Percentiles rank a stretch among this genome's conserved stretches.
Evolutionary conservation across 1,140 invertebrate species (phyloP).

Genomic region (Argopecten irradians): DNA sequence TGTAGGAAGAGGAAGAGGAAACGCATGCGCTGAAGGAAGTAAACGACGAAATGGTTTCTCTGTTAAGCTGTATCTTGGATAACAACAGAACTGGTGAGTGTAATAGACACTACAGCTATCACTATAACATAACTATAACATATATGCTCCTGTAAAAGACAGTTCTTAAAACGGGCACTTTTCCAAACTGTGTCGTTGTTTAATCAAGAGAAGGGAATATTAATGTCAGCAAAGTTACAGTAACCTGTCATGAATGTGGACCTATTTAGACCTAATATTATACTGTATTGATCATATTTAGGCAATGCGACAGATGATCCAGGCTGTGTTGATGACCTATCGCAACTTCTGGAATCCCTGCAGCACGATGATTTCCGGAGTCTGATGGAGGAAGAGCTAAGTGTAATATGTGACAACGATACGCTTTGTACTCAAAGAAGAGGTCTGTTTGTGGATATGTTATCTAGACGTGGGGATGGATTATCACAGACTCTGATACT

Average conservation of each 20-base stretch:
- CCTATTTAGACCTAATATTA: too few relatives aligned
- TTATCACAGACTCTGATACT: neutral
- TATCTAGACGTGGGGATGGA: neutral
- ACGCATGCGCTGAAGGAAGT: neutral
- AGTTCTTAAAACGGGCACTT: neutral
- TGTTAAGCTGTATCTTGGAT: neutral
- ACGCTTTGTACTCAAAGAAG: neutral
- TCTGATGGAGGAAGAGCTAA: neutral
- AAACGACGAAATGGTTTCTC: neutral
- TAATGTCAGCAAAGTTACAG: too few relatives aligned
- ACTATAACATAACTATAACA: neutral
- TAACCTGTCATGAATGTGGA: neutral
- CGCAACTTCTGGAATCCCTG: neutral
- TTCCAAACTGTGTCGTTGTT: too few relatives aligned
- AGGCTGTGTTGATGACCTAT: constrained; percentile 19
- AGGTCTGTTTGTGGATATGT: constrained; percentile 17
- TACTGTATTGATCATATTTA: too few relatives aligned
- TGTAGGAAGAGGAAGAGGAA: neutral
- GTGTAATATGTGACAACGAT: neutral
- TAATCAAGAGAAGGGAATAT: too few relatives aligned
- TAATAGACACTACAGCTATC: neutral
- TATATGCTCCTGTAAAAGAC: neutral
- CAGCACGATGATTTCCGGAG: neutral
- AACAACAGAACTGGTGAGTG: neutral
- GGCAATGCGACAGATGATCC: neutral